phyloP scores from a whole-genome alignment of 2,113 vertebrate genomes.

The Zosterops pallidus region DNA sequence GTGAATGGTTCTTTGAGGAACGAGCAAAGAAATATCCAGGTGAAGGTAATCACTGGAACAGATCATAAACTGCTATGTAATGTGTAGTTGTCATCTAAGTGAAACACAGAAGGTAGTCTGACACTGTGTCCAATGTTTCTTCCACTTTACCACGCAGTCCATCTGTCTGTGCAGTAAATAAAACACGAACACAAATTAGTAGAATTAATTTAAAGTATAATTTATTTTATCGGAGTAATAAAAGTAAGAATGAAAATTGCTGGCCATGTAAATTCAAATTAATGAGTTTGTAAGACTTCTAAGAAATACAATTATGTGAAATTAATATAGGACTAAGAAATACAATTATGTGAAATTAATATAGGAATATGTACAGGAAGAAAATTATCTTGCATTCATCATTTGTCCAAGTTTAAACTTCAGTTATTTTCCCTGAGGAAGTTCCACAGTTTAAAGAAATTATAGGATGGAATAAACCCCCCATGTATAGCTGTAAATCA shows the following conservation, averaged over 20 bases:
- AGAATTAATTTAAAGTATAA: background rate
- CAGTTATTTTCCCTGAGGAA: background rate
- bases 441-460: background rate
- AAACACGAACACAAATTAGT: background rate
- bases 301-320: background rate
- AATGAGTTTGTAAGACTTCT: background rate
- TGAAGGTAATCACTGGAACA: slow-evolving; percentile 74
- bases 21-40: slow-evolving; percentile 85
- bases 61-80: background rate
- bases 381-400: background rate
- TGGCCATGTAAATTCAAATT: background rate
- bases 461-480: rapidly evolving
- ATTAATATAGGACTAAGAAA: background rate
- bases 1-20: slow-evolving; percentile 93
- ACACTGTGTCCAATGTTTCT: background rate
- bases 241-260: background rate
- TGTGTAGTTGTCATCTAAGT: background rate
- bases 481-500: background rate
- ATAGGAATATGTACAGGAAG: background rate
- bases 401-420: background rate
- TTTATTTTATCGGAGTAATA: background rate
- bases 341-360: background rate
- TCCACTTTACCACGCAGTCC: background rate
- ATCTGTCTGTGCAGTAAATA: background rate
- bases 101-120: background rate